Evolutionary conservation across 37 sponge, comb jelly and placozoan species (phyloP), one percentile per base, ranked within the genome.

Genomic region (Hexactinellida sp.): DNA sequence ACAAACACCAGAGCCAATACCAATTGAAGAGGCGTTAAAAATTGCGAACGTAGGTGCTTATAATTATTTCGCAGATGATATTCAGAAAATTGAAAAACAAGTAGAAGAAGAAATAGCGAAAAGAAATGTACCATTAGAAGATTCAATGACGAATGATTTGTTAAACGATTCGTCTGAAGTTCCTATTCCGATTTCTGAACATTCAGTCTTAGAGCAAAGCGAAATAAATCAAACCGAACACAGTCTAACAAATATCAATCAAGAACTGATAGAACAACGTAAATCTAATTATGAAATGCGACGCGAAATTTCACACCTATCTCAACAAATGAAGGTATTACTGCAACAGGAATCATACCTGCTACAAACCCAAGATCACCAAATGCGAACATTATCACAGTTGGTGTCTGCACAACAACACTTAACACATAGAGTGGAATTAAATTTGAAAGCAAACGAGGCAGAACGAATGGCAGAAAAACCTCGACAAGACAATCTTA

Each of bases 11-110:
- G 32, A 7, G 5, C 76, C 30, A 21, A 10, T 63, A 10, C 30
- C 25, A 25, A 28, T 23, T 63, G 76, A 63, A 63, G 76, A 63
- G 30, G 76, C 13, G 76, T 63, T 63, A 63, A 63, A 63, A 63
- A 23, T 63, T 23, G 76, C 76, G 76, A n/a, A 63, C 13, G 13
- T 63, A 25, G 76, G 76, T 23, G 76, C 76, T 7, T 63, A 10
- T 63, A 63, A 63, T 63, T 63, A 63, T 63, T 63, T 63, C 76
- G 76, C 76, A 63, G 76, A 23, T 63, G 76, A 63, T 25, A 25
- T 63, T 3, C 25, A 63, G 13, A 23, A 63, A 21, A 28, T 63
- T 63, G 76, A 63, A 63, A 28, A 10, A n/a, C 25, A n/a, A 23
- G 13, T 63, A 23, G 76, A 63, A 63, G 19, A 63, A 28, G 47